Evolutionary conservation across 1,140 invertebrate species (phyloP).

Genomic region (Drosophila quadrilineata): DNA sequence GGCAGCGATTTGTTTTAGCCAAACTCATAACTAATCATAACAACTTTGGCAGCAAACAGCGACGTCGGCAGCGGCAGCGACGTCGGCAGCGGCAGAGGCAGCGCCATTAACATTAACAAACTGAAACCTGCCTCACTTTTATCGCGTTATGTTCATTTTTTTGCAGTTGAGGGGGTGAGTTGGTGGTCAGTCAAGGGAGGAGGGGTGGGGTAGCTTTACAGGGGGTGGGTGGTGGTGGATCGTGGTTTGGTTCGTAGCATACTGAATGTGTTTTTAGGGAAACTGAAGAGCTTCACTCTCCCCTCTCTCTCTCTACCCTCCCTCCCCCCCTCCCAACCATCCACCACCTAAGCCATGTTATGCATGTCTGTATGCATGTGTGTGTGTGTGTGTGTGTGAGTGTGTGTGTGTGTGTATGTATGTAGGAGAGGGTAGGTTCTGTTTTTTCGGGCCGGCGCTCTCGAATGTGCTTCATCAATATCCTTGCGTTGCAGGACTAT

Average conservation of each 20-base stretch:
- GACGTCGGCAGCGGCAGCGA: neutral
- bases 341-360: constrained; percentile 36
- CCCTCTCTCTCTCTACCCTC: neutral
- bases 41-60: constrained; percentile 25
- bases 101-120: constrained; percentile 57
- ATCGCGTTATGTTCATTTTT: constrained; percentile 61
- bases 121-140: constrained; percentile 80
- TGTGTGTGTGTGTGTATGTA: too few species aligned
- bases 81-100: neutral
- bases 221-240: neutral
- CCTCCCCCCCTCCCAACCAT: neutral
- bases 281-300: constrained; percentile 31
- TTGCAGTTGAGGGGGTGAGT: too few species aligned
- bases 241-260: too few species aligned
- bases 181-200: neutral
- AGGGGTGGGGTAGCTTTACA: neutral
- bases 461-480: constrained; percentile 80
- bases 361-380: neutral
- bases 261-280: constrained; percentile 36
- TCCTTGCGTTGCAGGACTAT: constrained; percentile 49
- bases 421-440: constrained; percentile 20
- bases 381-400: neutral
- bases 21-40: constrained; percentile 35
- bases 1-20: constrained; percentile 24
- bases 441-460: constrained; percentile 22